phyloP scores from a whole-genome alignment of 2,797 vertebrate species.

The Cossypha caffra region DNA sequence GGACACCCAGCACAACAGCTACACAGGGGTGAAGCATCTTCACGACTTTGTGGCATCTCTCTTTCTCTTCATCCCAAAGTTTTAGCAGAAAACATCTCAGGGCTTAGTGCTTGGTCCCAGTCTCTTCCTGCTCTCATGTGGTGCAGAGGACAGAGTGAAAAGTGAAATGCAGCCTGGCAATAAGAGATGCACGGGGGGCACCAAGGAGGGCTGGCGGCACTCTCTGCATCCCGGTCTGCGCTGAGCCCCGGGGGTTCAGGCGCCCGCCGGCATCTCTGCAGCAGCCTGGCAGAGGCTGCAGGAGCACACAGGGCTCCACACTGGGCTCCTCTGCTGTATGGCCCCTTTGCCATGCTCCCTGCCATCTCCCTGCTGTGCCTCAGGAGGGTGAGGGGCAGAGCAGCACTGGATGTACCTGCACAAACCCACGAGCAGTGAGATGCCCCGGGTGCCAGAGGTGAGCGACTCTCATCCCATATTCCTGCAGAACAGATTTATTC shows the following conservation, averaged over 20 bases:
- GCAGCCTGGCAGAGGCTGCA: not conserved
- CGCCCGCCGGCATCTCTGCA: accelerated
- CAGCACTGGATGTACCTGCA: no score
- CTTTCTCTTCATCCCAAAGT: not conserved
- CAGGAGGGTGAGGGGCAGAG: not conserved
- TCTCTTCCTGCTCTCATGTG: accelerated
- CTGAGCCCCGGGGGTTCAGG: not conserved
- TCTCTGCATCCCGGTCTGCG: accelerated
- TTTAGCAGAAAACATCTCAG: not conserved
- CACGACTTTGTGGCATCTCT: not conserved
- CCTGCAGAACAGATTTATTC: not conserved
- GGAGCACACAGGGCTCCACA: not conserved
- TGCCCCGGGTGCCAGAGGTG: accelerated
- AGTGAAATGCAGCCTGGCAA: not conserved
- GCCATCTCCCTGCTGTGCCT: no score
- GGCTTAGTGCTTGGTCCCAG: not conserved
- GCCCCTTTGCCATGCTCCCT: accelerated
- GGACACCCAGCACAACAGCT: not conserved
- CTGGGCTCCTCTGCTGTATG: not conserved
- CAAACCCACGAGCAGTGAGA: accelerated
- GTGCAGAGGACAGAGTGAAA: not conserved
- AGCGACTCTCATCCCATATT: not conserved
- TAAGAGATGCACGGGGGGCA: accelerated
- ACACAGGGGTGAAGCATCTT: not conserved
- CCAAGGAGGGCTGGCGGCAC: not conserved